Evolutionary conservation across 2,797 vertebrate genomes (phyloP), one percentile per base, ranked within the genome.

Genomic region (Falco berigora): DNA sequence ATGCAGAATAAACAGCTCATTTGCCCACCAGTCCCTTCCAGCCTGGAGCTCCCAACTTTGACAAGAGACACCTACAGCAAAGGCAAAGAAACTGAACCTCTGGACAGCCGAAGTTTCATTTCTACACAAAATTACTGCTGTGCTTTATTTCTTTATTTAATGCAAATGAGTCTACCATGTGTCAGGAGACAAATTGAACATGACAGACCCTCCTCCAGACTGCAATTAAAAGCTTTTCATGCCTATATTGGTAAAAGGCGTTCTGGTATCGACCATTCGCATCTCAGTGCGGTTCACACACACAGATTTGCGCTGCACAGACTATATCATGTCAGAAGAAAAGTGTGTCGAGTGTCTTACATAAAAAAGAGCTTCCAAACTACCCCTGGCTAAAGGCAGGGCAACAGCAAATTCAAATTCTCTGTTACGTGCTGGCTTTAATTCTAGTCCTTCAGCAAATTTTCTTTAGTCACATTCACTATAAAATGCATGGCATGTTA

Each of bases 401-500:
- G n/a, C 72, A 85, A 42, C 1, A 68, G 64, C 40, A 66, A 52
- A 82, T 86, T 76, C n/a, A 19, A 55, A 62, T 79, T 94, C 59
- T 80, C 55, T 71, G 30, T n/a, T 58, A 36, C 3, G 6, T 66
- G 83, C 81, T 88, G 61, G 64, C 73, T 74, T 63, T 44, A 62
- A 58, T 40, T 44, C 32, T 28, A 86, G 56, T 68, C 78, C 72
- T 81, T 62, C 30, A 74, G 73, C 32, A 53, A 75, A 17, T 84
- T 89, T 72, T 49, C 76, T 62, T 25, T 6, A 82, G 92, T 88
- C 27, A 5, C 7, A 25, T 71, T 79, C 67, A 47, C 86, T 96
- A 64, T 46, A 63, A 95, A 94, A 96, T 79, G 89, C 93, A 90
- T 73, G 76, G 44, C 71, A 38, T 90, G 89, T 94, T 96, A 82